phyloP scores from a whole-genome alignment of 2,888 invertebrate genomes.

The Dilophus febrilis region DNA sequence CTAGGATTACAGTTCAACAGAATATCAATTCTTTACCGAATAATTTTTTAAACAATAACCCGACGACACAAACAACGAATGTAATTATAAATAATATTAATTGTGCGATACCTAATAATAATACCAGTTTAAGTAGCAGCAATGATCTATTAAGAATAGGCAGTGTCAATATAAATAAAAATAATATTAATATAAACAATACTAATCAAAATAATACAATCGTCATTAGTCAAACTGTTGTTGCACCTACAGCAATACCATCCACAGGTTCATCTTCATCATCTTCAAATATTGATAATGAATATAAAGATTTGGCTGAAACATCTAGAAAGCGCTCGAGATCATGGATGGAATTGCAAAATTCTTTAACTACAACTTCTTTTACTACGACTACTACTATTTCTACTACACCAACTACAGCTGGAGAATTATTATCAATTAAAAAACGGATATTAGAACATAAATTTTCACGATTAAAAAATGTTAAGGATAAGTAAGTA shows the following conservation, averaged over 20 bases:
- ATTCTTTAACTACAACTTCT: too few species aligned
- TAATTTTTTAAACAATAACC: constrained; percentile 3
- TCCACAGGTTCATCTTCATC: too few species aligned
- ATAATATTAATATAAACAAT: too few species aligned
- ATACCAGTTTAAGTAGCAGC: constrained; percentile 1
- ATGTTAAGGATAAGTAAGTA: constrained; percentile 45
- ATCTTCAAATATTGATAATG: too few species aligned
- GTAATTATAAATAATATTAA: constrained; percentile 7
- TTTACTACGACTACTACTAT: too few species aligned
- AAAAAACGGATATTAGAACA: constrained; percentile 54
- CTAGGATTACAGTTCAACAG: constrained; percentile 4
- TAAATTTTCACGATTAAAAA: constrained; percentile 49
- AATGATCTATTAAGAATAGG: constrained; percentile 1
- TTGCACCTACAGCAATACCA: background rate
- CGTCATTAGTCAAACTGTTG: background rate
- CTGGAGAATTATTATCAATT: constrained; percentile 35
- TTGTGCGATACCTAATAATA: background rate
- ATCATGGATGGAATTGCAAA: background rate
- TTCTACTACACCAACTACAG: too few species aligned
- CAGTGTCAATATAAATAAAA: background rate
- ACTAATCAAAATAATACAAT: background rate
- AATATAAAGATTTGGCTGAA: background rate
- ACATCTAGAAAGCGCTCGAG: background rate
- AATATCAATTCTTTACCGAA: too few species aligned
- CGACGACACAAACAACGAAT: constrained; percentile 1